Conservation (phyloP, 2,113 vertebrate species). For the Amphilophus citrinellus region DNA sequence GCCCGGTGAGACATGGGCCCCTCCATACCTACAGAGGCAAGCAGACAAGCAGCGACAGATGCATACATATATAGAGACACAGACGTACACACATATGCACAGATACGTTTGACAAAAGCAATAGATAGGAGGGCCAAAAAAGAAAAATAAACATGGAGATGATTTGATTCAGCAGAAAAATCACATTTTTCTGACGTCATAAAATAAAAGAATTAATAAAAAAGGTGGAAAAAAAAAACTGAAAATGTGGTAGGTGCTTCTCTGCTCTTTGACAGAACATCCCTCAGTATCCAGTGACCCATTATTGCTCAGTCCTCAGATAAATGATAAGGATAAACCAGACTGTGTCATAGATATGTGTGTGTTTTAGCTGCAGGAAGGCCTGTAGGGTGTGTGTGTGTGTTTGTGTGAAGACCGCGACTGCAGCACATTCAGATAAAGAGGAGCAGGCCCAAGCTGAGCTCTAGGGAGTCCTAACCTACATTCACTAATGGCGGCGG, state of each 20-base stretch:
- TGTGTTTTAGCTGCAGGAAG: slow-evolving; percentile 1
- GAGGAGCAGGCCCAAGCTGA: slow-evolving; percentile 74
- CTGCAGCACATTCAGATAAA: slow-evolving; percentile 8
- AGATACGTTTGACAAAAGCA: slow-evolving; percentile 44
- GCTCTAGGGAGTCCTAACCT: slow-evolving; percentile 67
- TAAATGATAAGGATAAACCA: neutral
- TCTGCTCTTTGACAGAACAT: neutral
- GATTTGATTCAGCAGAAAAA: slow-evolving; percentile 65
- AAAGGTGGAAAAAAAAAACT: neutral
- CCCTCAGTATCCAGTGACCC: slow-evolving; percentile 15
- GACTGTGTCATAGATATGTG: slow-evolving; percentile 16
- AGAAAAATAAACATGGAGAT: slow-evolving; percentile 71
- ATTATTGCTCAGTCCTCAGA: neutral
- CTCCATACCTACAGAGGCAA: slow-evolving; percentile 88
- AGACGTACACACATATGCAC: slow-evolving; percentile 25
- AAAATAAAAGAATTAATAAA: slow-evolving; percentile 42
- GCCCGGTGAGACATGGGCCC: slow-evolving; percentile 92
- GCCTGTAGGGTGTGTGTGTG: slow-evolving; percentile 1
- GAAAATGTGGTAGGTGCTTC: slow-evolving; percentile 8
- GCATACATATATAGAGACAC: slow-evolving; percentile 28
- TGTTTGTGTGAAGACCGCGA: neutral
- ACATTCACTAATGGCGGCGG: slow-evolving; percentile 51
- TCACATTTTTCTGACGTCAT: slow-evolving; percentile 57
- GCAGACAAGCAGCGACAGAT: slow-evolving; percentile 57
- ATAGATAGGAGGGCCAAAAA: slow-evolving; percentile 18